phyloP scores from a whole-genome alignment of 1,140 invertebrate species.

The Eulimnadia texana region DNA sequence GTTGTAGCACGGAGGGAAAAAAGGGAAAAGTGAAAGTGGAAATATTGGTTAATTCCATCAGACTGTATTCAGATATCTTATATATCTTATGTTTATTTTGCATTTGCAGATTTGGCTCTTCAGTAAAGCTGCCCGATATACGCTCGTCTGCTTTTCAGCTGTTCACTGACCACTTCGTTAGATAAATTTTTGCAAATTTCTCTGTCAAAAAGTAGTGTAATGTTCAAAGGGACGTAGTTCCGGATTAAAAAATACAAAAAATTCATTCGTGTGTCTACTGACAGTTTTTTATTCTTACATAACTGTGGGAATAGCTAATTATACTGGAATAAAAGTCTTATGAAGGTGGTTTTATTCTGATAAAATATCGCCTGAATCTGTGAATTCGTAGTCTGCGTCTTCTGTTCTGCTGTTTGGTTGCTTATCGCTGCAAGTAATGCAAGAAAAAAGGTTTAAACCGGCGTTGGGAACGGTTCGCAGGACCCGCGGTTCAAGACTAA shows the following conservation, averaged over 20 bases:
- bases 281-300: neutral
- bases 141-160: neutral
- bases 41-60: no score
- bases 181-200: neutral
- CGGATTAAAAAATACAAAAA: neutral
- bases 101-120: neutral
- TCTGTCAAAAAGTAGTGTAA: neutral
- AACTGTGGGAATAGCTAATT: no score
- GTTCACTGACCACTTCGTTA: neutral
- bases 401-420: neutral
- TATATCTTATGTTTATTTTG: no score
- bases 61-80: no score
- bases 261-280: neutral
- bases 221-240: neutral
- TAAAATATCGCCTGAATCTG: neutral
- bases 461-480: neutral
- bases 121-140: neutral
- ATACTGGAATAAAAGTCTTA: no score
- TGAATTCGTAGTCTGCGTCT: neutral
- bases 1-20: no score
- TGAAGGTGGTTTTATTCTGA: no score
- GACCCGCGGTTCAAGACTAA: constrained; percentile 31
- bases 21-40: no score
- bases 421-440: neutral
- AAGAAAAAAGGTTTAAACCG: neutral